These are phyloP conservation scores for Melanogrammus aeglefinus DNA, from an alignment of 2,797 vertebrate genomes.

Conservation along the genomic window DNA sequence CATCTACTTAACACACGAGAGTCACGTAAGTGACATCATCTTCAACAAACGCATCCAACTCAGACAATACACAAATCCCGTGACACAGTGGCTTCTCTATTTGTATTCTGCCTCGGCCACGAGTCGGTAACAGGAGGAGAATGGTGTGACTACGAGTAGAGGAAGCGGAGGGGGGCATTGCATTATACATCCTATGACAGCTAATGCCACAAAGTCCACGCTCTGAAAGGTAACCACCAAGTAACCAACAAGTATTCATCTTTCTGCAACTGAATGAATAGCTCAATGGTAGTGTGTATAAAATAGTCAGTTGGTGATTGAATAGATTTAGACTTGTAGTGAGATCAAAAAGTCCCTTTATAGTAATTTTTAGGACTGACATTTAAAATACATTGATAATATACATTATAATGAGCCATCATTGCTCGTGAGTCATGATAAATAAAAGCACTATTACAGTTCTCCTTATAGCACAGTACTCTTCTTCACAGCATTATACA, in stretches of 20 bases:
- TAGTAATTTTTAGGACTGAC: not conserved
- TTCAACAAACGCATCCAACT: not conserved
- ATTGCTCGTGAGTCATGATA: not conserved
- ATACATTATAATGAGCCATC: not conserved
- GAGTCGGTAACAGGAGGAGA: slow-evolving; percentile 50
- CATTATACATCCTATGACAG: slow-evolving; percentile 16
- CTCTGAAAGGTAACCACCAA: not conserved
- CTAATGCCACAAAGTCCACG: not conserved
- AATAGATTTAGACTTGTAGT: not conserved
- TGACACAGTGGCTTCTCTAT: not conserved
- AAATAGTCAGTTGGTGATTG: not conserved
- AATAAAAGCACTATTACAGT: slow-evolving; percentile 21
- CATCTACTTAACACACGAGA: not conserved
- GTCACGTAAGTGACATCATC: slow-evolving; percentile 1
- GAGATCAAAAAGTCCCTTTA: not conserved
- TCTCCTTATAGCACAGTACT: slow-evolving; percentile 35
- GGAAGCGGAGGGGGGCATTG: slow-evolving; percentile 20
- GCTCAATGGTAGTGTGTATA: not conserved
- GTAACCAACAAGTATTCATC: not conserved
- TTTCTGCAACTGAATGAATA: not conserved
- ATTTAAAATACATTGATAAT: not conserved
- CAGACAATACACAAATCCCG: not conserved
- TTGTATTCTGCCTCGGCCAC: not conserved
- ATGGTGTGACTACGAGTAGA: slow-evolving; percentile 45
- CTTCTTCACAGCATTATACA: slow-evolving; percentile 50